phyloP scores from a whole-genome alignment of 2,113 vertebrate species.

The Rhabdomys dilectus region DNA sequence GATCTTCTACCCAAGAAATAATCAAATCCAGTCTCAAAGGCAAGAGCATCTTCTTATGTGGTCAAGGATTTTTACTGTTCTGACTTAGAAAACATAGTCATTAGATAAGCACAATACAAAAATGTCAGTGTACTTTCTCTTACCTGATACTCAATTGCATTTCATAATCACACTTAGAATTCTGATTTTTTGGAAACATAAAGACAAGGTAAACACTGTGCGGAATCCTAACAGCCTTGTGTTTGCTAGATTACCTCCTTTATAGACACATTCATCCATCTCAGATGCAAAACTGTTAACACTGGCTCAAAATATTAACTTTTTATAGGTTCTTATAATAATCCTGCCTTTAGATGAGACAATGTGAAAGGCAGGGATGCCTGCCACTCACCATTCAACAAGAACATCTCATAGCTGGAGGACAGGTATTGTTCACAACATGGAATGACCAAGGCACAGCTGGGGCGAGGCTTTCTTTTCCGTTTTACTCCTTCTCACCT shows the following conservation, averaged over 20 bases:
- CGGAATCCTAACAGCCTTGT: background rate
- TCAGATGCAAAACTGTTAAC: background rate
- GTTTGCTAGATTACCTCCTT: background rate
- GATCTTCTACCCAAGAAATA: slow-evolving; percentile 17
- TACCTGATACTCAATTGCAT: background rate
- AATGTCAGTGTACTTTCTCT: background rate
- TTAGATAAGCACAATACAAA: slow-evolving; percentile 3
- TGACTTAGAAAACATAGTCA: slow-evolving; percentile 40
- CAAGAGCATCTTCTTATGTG: background rate
- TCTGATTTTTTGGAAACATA: slow-evolving; percentile 35
- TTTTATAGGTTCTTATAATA: slow-evolving; percentile 52
- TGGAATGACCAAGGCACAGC: slow-evolving; percentile 31
- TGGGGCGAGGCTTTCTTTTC: slow-evolving; percentile 39
- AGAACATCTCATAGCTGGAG: background rate
- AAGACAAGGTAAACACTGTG: slow-evolving; percentile 12
- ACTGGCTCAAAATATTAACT: slow-evolving; percentile 23
- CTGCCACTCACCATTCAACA: slow-evolving; percentile 49
- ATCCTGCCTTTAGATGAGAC: background rate
- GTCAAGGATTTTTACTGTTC: background rate
- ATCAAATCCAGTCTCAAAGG: slow-evolving; percentile 40
- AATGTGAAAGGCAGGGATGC: slow-evolving; percentile 26
- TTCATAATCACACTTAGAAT: slow-evolving; percentile 55
- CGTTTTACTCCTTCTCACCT: slow-evolving; percentile 47
- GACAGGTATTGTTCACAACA: slow-evolving; percentile 36
- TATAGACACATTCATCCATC: background rate